Base-by-base conservation (phyloP, 2,797 vertebrate species). In the Kryptopterus vitreolus region DNA sequence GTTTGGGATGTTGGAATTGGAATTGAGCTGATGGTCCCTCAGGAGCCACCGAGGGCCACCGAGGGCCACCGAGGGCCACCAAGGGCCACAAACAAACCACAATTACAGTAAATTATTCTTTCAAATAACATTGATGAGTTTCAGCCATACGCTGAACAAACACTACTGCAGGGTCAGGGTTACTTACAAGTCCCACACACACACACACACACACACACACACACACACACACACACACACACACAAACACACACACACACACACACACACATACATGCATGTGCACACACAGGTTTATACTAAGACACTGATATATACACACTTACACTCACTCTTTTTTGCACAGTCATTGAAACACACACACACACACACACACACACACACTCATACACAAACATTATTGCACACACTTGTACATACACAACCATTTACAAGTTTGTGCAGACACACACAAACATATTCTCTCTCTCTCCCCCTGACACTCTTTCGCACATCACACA, bases 21-120 rank as follows among this genome's bases (percentile, higher is more conserved):
- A 88, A 91, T 89, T 80, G 86, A 92, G 82, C 83, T 81, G 65
- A 84, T 53, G 63, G 85, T 88, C 86, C 87, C 83, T 59, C 76
- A 70, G 79, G 87, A 89, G 79, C 29, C 24, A 29, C 73, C 16
- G 38, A 13, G 71, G 68, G 29, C 20, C 48, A 31, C n/a, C n/a
- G 70, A 83, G 84, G 80, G 73, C 20, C 48, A 31, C n/a, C n/a
- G 70, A 83, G 84, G 80, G 73, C 20, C 48, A 31, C n/a, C n/a
- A 68, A 83, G 84, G 80, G 73, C 20, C 48, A 31, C n/a, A 74
- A 82, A 70, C 80, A 84, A n/a, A 11, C 31, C 78, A 85, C 83
- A 88, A 88, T 88, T 86, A 79, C 24, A 8, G 33, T 22, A 65
- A 71, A 81, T 76, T 55, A 78, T 73, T 82, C 10, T 35, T 59